Conservation (phyloP, 2,888 invertebrate species). For the Toxonevra muliebris region DNA sequence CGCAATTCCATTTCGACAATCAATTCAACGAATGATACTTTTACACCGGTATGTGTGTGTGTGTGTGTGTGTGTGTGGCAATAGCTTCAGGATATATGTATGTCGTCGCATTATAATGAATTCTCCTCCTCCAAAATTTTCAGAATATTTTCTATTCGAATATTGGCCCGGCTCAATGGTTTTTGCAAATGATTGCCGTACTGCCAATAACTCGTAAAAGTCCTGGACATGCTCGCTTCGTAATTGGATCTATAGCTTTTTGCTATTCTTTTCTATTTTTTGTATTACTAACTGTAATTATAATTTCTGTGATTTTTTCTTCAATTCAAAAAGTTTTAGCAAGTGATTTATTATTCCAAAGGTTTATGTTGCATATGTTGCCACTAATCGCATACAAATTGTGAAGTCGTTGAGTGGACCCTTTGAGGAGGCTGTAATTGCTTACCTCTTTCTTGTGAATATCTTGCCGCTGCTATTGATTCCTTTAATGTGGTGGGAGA, state of each 20-base stretch:
- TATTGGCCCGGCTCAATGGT: constrained; percentile 65
- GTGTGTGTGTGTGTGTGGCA: no score
- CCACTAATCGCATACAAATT: constrained; percentile 71
- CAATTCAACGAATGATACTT: constrained; percentile 50
- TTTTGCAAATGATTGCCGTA: constrained; percentile 70
- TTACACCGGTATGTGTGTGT: constrained; percentile 50
- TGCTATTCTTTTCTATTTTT: constrained; percentile 70
- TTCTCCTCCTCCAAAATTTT: not conserved
- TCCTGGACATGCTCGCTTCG: constrained; percentile 67
- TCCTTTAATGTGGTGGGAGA: constrained; percentile 75
- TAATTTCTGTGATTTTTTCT: not conserved
- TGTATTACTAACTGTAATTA: constrained; percentile 63
- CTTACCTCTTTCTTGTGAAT: constrained; percentile 77
- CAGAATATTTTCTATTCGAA: constrained; percentile 65
- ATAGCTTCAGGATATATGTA: no score
- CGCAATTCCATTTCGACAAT: constrained; percentile 52
- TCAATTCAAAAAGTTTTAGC: not conserved
- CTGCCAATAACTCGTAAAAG: constrained; percentile 70
- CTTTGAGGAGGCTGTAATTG: constrained; percentile 80
- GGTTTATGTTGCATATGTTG: constrained; percentile 71
- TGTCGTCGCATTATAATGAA: no score
- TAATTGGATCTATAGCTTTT: constrained; percentile 68
- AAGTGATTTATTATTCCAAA: constrained; percentile 35
- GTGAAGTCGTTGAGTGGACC: constrained; percentile 72
- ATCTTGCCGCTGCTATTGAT: constrained; percentile 72